Percentiles rank a stretch among this genome's conserved stretches.
Evolutionary conservation across 2,113 vertebrate species (phyloP).

Genomic region (Etheostoma spectabile): DNA sequence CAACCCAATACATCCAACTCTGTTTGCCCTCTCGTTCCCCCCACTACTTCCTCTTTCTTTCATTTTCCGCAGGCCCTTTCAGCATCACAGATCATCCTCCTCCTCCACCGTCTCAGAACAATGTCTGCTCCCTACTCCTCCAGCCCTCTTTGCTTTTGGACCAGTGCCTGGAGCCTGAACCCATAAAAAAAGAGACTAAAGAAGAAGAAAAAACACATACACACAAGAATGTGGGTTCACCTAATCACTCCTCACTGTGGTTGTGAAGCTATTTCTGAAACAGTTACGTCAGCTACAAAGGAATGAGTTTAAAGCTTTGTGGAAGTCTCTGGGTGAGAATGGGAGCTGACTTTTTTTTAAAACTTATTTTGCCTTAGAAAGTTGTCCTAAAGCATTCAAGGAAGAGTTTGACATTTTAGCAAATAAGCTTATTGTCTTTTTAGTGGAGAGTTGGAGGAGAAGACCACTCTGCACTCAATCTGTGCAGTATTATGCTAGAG

Average conservation of each 20-base stretch:
- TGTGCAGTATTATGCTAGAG: neutral
- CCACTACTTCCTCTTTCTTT: conserved; percentile 77
- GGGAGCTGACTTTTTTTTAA: neutral
- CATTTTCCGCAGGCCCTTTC: conserved; percentile 71
- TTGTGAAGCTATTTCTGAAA: conserved; percentile 78
- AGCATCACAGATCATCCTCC: conserved; percentile 63
- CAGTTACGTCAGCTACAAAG: conserved; percentile 73
- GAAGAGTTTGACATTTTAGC: neutral
- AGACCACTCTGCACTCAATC: too few relatives aligned
- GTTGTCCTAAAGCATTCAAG: conserved; percentile 27
- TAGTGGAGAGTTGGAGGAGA: neutral
- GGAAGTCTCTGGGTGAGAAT: conserved; percentile 40
- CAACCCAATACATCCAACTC: conserved; percentile 47
- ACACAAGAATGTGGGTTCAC: conserved; percentile 60
- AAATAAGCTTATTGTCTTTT: neutral
- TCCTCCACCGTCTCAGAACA: conserved; percentile 69
- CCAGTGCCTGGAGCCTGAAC: conserved; percentile 73
- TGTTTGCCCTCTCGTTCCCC: conserved; percentile 72
- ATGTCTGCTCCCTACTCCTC: conserved; percentile 72
- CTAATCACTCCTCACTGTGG: conserved; percentile 75
- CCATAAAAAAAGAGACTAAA: conserved; percentile 55
- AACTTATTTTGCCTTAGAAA: neutral
- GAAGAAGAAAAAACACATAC: conserved; percentile 32
- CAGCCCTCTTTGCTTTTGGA: conserved; percentile 64
- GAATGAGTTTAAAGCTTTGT: conserved; percentile 55